Evolutionary conservation across 2,797 vertebrate species (phyloP), one percentile per base, ranked within the genome.

Genomic region (Echeneis naucrates): DNA sequence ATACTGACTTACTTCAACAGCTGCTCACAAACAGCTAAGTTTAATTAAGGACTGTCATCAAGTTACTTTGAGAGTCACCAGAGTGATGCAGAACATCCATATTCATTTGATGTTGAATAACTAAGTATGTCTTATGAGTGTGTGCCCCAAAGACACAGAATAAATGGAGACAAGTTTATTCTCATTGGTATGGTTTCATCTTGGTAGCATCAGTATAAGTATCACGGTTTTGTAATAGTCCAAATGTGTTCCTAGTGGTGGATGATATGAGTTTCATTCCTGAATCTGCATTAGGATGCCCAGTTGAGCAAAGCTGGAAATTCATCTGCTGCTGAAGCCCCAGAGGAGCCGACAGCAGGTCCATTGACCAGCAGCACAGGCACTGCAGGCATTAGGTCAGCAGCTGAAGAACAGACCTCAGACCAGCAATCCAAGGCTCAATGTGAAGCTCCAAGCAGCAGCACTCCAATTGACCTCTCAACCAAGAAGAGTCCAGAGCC

Each of bases 401-500:
- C 37, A 16, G 40, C 32, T 3, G 57, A 45, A 33, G 52, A 69
- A 8, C 67, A 75, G 72, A 75, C 44, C 23, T 47, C 79, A 51
- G 77, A 82, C 1, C 73, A 82, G 71, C 55, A 71, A n/a, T 3
- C 57, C 69, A 89, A 75, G 62, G 81, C 45, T 67, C 88, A 60
- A 27, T 63, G 63, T 53, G 67, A 66, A 21, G 47, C 69, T 17
- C 80, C 26, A 24, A 71, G 75, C 32, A 84, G 61, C 81, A 82
- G 67, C 65, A 92, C 87, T 68, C 97, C 97, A 51, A 96, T 99
- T 51, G 96, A 98, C 84, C 91, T 99, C 76, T 97, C 97, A 14
- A 92, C 95, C 16, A 98, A 95, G 87, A 96, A 93, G 69, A 94
- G 88, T 78, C 56, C 37, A 40, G 95, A 95, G 68, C 62, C 59